phyloP scores from a whole-genome alignment of 2,888 invertebrate species.

The Macrosiphum euphorbiae region DNA sequence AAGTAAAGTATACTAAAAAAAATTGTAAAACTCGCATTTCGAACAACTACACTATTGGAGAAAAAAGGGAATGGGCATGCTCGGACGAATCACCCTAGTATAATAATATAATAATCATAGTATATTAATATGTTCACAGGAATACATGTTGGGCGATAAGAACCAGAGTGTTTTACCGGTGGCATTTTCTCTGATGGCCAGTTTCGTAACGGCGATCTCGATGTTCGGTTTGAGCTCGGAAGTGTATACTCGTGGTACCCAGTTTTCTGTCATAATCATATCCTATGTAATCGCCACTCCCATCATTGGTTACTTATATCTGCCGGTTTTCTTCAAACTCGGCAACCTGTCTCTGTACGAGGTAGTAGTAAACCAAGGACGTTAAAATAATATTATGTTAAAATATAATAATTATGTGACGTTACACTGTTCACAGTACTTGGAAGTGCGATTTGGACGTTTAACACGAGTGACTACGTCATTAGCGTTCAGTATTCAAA shows the following conservation, averaged over 20 bases:
- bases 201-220: slow-evolving; percentile 92
- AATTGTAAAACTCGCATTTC: no score
- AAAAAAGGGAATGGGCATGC: no score
- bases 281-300: slow-evolving; percentile 85
- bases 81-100: no score
- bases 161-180: slow-evolving; percentile 86
- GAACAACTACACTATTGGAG: no score
- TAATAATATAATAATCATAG: no score
- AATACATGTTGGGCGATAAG: slow-evolving; percentile 85
- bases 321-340: slow-evolving; percentile 88
- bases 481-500: slow-evolving; percentile 87
- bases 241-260: slow-evolving; percentile 86
- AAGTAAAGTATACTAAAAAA: no score
- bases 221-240: slow-evolving; percentile 89
- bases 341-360: slow-evolving; percentile 91
- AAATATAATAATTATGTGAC: background rate
- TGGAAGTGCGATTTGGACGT: slow-evolving; percentile 88
- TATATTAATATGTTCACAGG: slow-evolving; percentile 72
- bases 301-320: slow-evolving; percentile 81
- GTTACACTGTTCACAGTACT: slow-evolving; percentile 75
- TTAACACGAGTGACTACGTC: slow-evolving; percentile 83
- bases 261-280: slow-evolving; percentile 83
- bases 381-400: background rate
- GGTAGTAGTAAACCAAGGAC: slow-evolving; percentile 73
- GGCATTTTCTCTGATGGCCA: slow-evolving; percentile 92